Percentiles rank a stretch among this genome's conserved stretches.
phyloP scores from a whole-genome alignment of 2,888 invertebrate genomes.

The Mythimna vitellina region DNA sequence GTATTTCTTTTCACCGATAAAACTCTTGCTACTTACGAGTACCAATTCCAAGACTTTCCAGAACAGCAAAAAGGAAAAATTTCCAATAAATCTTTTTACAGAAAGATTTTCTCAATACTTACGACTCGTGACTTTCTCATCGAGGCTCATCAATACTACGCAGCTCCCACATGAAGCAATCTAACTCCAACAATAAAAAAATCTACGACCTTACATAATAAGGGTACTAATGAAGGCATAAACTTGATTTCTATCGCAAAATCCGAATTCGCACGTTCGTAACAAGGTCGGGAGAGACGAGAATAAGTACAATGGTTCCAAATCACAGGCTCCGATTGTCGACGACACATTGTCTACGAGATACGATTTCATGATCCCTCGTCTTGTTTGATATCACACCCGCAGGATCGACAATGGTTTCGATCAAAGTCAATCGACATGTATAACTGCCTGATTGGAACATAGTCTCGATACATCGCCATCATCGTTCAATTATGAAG shows the following conservation, averaged over 20 bases:
- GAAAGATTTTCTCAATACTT: constrained; percentile 20
- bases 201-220: constrained; percentile 26
- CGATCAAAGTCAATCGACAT: not conserved
- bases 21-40: not conserved
- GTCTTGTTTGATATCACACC: constrained; percentile 5
- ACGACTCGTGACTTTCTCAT: constrained; percentile 9
- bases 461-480: not conserved
- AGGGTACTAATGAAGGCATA: constrained; percentile 57
- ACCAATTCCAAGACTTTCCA: not conserved
- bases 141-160: constrained; percentile 10
- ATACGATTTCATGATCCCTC: constrained; percentile 22
- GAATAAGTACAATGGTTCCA: constrained; percentile 54
- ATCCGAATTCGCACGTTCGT: constrained; percentile 36
- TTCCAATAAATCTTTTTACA: constrained; percentile 16
- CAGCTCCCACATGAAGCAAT: constrained; percentile 23
- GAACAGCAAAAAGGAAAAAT: not conserved
- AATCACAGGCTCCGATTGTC: constrained; percentile 45
- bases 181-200: constrained; percentile 23
- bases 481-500: not conserved
- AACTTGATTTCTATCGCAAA: constrained; percentile 58
- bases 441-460: not conserved
- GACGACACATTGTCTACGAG: constrained; percentile 53
- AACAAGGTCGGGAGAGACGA: constrained; percentile 44
- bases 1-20: not conserved
- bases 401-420: not conserved